Evolutionary conservation across 2,797 vertebrate species (phyloP).

Genomic region (Discoglossus pictus): DNA sequence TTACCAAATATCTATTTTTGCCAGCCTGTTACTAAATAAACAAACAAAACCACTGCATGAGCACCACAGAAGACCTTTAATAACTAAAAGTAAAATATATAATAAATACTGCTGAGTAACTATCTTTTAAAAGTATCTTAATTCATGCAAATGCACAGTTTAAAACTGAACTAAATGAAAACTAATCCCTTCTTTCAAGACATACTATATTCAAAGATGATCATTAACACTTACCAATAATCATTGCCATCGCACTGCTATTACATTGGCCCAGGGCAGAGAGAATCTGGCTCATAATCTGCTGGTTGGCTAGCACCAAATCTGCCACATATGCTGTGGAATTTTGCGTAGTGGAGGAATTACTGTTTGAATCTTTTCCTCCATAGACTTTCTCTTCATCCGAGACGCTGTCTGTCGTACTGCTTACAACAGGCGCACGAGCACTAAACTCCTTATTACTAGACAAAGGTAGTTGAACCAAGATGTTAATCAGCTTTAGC

Average conservation of each 20-base stretch:
- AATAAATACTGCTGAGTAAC: too few relatives aligned
- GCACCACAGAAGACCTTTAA: neutral
- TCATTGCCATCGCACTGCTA: constrained; percentile 99
- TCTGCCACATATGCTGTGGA: constrained; percentile 89
- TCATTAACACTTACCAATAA: constrained; percentile 90
- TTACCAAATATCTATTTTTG: too few relatives aligned
- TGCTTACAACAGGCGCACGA: constrained; percentile 76
- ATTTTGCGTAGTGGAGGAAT: constrained; percentile 75
- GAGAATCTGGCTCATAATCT: constrained; percentile 98
- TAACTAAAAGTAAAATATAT: neutral
- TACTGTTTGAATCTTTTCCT: constrained; percentile 86
- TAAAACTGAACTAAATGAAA: too few relatives aligned
- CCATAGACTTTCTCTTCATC: constrained; percentile 98
- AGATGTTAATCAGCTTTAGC: constrained; percentile 91
- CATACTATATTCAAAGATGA: too few relatives aligned
- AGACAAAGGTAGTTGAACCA: constrained; percentile 93
- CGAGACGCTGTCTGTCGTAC: constrained; percentile 86
- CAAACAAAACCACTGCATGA: too few relatives aligned
- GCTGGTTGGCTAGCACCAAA: constrained; percentile 95
- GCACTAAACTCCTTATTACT: constrained; percentile 93
- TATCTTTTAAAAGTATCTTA: too few relatives aligned
- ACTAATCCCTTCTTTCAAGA: too few relatives aligned
- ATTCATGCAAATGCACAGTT: too few relatives aligned
- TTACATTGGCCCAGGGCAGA: constrained; percentile 97
- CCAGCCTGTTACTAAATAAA: too few relatives aligned